Evolutionary conservation across 1,140 invertebrate species (phyloP), one percentile per base, ranked within the genome.

Genomic region (Conus betulinus): DNA sequence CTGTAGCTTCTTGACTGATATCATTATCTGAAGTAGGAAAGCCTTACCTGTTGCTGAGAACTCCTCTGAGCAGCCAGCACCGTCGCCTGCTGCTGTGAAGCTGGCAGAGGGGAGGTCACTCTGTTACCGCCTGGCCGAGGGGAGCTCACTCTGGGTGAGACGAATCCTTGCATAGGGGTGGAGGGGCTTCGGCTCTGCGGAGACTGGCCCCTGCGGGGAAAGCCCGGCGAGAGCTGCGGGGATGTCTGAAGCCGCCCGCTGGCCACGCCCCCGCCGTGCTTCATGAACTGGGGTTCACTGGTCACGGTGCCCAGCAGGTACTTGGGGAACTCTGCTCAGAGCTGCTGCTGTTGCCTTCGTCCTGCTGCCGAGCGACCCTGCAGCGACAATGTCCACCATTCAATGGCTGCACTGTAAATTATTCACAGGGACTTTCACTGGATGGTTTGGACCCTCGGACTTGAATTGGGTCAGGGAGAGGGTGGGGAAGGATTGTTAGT

Each of bases 231-330:
- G 23, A 60, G 84, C 51, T 84, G 79, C 51, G 71, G 27, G 27
- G 87, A 63, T 27, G 55, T 74, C 86, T 74, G 84, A 57, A 71
- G 88, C 27, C n/a, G 89, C 78, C 79, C 52, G 79, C 57, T 20
- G n/a, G 76, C 39, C 53, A 5, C 20, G 67, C 55, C 52, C 55
- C 27, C 88, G 71, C 90, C 88, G 23, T 91, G 85, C 74, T 92
- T 92, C 90, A 93, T 93, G 84, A 93, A 93, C 83, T 91, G 85
- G 15, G 93, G 93, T 74, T 93, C 91, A 84, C 88, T 91, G 53
- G 91, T 93, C 17, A 92, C 92, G 10, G 91, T 90, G 53, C 93
- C 93, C 8, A 94, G 89, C 17, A 94, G 90, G 74, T 93, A 93
- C 76, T 93, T 92, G 4, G 91, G 20, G 92, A 91, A 5, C 84